phyloP scores from a whole-genome alignment of 2,888 invertebrate species.

The Plagiodera versicolora region DNA sequence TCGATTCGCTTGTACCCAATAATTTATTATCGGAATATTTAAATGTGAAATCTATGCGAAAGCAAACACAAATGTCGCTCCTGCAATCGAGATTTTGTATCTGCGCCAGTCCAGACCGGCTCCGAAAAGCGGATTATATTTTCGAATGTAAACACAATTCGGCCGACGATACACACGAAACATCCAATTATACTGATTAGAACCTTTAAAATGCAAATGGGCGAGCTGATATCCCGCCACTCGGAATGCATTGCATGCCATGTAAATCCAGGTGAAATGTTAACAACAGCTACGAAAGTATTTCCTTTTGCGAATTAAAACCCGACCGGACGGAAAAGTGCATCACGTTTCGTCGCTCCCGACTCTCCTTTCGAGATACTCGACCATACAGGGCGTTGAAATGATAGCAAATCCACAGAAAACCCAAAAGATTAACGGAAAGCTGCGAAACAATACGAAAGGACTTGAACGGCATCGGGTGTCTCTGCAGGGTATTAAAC shows the following conservation, averaged over 20 bases:
- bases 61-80: neutral
- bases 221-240: constrained; percentile 3
- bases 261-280: constrained; percentile 33
- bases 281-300: constrained; percentile 29
- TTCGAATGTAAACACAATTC: constrained; percentile 14
- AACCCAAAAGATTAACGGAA: too few relatives aligned
- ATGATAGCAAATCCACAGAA: too few relatives aligned
- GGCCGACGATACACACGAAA: constrained; percentile 19
- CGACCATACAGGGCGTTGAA: too few relatives aligned
- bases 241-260: constrained; percentile 31
- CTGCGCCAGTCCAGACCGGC: neutral
- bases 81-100: neutral
- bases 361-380: too few relatives aligned
- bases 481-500: neutral
- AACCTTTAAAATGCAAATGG: constrained; percentile 33
- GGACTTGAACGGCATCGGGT: neutral
- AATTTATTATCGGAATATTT: too few relatives aligned
- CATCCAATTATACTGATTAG: constrained; percentile 33
- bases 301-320: constrained; percentile 24
- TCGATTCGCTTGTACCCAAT: neutral
- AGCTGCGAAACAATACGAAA: neutral
- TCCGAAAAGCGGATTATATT: constrained; percentile 15
- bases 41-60: neutral
- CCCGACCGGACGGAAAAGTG: too few relatives aligned
- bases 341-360: too few relatives aligned